Percentiles rank a stretch among this genome's conserved stretches.
phyloP scores from a whole-genome alignment of 1,140 invertebrate genomes.

The Lucilia cuprina region DNA sequence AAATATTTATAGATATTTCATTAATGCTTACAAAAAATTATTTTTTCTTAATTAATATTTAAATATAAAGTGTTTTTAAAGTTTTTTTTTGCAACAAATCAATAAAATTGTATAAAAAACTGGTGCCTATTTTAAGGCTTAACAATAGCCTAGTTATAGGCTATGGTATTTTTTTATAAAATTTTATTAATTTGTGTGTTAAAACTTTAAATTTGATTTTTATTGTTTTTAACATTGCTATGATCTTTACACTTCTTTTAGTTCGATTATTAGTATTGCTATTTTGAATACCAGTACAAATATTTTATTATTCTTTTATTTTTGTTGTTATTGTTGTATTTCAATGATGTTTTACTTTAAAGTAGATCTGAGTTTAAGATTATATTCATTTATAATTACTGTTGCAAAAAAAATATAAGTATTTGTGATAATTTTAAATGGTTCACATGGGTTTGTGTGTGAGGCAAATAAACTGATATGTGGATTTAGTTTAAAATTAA shows the following conservation, averaged over 20 bases:
- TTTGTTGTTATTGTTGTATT: background rate
- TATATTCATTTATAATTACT: background rate
- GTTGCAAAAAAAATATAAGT: background rate
- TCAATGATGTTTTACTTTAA: background rate
- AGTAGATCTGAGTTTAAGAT: background rate
- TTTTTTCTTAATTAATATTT: background rate
- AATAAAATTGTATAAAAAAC: no score
- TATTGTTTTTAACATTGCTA: background rate
- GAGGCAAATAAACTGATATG: conserved; percentile 3
- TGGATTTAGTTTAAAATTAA: background rate
- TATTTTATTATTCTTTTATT: background rate
- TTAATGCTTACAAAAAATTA: background rate
- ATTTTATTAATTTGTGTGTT: no score
- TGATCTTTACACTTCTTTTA: background rate
- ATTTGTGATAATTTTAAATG: background rate
- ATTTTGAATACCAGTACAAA: background rate
- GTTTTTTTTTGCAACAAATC: no score
- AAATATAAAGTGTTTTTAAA: background rate
- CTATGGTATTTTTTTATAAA: no score
- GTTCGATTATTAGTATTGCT: background rate
- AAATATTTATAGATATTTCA: background rate
- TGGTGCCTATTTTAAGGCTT: no score
- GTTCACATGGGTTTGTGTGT: background rate
- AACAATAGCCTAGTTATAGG: no score
- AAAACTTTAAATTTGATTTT: background rate